Percentiles rank a stretch among this genome's conserved stretches.
phyloP scores from a whole-genome alignment of 2,797 vertebrate species.

The Pantherophis alleghaniensis region DNA sequence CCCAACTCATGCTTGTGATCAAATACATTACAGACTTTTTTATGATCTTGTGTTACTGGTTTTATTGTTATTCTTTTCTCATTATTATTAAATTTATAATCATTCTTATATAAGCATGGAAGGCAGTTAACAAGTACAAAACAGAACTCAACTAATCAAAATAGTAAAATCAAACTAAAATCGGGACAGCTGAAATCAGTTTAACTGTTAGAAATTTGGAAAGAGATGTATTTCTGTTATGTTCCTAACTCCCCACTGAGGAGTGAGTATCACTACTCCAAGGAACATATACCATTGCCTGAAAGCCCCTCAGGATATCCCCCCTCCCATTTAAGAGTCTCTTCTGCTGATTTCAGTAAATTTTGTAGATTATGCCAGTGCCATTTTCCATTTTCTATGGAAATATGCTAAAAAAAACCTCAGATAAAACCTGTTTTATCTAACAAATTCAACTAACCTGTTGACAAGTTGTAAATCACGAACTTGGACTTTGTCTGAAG shows the following conservation, averaged over 20 bases:
- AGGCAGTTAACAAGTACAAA: background rate
- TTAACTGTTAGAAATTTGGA: background rate
- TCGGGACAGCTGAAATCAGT: background rate
- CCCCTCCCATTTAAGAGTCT: background rate
- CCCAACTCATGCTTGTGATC: background rate
- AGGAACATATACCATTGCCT: background rate
- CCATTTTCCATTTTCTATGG: background rate
- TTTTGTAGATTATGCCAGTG: background rate
- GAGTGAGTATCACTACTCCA: background rate
- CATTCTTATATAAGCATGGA: background rate
- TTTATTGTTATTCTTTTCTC: background rate
- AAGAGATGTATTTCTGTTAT: background rate
- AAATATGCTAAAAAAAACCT: background rate
- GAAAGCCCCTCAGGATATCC: background rate
- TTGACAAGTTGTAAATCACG: constrained; percentile 93
- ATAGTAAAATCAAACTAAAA: background rate
- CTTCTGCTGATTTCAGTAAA: background rate
- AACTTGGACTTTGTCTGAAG: constrained; percentile 91
- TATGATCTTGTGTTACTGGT: background rate
- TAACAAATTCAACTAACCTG: constrained; percentile 74
- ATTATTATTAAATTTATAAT: background rate
- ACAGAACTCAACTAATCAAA: background rate
- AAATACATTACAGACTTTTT: background rate
- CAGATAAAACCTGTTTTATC: background rate
- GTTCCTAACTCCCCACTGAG: background rate